phyloP scores from a whole-genome alignment of 2,113 vertebrate species.

The Penelope pileata region DNA sequence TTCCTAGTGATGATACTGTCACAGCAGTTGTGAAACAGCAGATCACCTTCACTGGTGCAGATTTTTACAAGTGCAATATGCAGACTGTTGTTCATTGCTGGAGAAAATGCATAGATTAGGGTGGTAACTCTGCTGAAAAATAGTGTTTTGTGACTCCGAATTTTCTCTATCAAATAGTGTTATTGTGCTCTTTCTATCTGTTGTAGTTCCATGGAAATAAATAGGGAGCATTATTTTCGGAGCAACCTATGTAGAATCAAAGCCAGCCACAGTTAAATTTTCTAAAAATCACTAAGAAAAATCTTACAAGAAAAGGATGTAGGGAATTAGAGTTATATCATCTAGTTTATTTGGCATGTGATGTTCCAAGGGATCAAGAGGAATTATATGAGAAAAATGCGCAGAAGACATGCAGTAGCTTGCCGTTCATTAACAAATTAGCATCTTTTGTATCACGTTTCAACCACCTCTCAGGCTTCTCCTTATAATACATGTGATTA shows the following conservation, averaged over 20 bases:
- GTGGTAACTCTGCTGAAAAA: background rate
- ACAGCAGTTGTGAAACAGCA: background rate
- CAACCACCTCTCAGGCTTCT: constrained; percentile 11
- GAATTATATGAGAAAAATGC: constrained; percentile 31
- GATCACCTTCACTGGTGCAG: background rate
- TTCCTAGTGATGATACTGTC: background rate
- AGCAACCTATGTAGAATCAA: background rate
- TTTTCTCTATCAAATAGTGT: background rate
- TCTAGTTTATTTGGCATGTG: background rate
- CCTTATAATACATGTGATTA: background rate
- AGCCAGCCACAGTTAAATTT: background rate
- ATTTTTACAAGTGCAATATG: background rate
- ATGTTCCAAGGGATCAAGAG: constrained; percentile 8
- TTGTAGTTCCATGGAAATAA: background rate
- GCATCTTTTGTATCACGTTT: constrained; percentile 24
- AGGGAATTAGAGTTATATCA: background rate
- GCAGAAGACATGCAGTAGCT: background rate
- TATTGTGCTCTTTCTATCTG: background rate
- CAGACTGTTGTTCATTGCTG: background rate
- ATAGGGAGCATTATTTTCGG: background rate
- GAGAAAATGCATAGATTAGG: background rate
- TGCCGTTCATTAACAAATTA: constrained; percentile 15
- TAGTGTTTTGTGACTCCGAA: background rate
- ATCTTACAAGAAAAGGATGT: background rate
- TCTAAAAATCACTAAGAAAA: background rate